phyloP scores from a whole-genome alignment of 2,113 vertebrate genomes.

The Protobothrops flavoviridis region DNA sequence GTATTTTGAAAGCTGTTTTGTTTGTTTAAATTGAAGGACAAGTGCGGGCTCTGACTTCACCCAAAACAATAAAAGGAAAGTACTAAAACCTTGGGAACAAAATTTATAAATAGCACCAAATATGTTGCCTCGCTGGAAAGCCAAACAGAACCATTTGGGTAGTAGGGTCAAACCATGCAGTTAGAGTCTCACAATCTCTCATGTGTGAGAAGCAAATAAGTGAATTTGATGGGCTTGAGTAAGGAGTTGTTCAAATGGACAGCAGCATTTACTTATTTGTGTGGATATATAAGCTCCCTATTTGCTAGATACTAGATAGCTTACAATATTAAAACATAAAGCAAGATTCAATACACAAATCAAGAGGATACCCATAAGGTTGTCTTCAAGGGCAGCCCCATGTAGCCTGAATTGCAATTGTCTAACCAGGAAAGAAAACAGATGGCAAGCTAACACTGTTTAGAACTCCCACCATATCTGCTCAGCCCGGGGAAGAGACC shows the following conservation, averaged over 20 bases:
- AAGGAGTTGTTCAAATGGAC: neutral
- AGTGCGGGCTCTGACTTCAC: conserved; percentile 50
- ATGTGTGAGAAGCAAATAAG: neutral
- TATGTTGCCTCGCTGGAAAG: neutral
- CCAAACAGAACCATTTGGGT: neutral
- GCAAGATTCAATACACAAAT: neutral
- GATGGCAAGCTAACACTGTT: neutral
- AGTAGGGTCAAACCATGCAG: neutral
- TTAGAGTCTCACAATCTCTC: neutral
- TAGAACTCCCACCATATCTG: neutral
- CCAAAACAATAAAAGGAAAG: conserved; percentile 61
- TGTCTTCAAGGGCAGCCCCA: neutral
- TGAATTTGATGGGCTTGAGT: neutral
- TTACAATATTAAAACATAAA: neutral
- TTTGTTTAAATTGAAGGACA: conserved; percentile 43
- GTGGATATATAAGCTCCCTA: neutral
- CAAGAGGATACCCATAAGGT: neutral
- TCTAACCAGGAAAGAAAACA: neutral
- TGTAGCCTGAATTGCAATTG: neutral
- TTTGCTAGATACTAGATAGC: neutral
- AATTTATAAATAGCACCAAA: conserved; percentile 53
- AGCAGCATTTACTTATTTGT: neutral
- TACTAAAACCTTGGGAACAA: conserved; percentile 64
- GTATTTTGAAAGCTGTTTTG: conserved; percentile 33
- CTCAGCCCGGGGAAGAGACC: neutral